Percentiles rank a stretch among this genome's conserved stretches.
These are phyloP conservation scores for Chaetorhynchus papuensis DNA, from an alignment of 2,113 vertebrate genomes.

Conservation along the genomic window DNA sequence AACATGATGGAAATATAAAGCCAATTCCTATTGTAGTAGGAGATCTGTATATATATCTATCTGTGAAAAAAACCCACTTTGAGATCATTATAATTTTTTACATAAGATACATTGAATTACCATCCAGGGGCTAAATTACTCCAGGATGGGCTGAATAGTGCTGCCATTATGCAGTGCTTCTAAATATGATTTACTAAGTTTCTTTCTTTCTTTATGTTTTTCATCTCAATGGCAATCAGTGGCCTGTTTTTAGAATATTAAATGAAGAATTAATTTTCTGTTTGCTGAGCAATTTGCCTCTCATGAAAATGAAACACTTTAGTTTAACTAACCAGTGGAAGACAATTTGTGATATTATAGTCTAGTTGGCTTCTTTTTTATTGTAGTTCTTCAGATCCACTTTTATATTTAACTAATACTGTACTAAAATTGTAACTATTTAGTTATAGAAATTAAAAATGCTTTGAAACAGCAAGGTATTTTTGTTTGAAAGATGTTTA, in stretches of 20 bases:
- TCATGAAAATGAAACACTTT: not conserved
- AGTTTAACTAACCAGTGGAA: not conserved
- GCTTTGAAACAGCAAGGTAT: not conserved
- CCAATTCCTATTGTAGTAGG: not conserved
- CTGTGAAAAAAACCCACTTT: not conserved
- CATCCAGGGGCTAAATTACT: not conserved
- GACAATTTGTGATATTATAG: not conserved
- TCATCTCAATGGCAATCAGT: not conserved
- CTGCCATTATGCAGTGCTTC: not conserved
- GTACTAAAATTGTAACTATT: not conserved
- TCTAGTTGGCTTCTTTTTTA: not conserved
- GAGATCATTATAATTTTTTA: not conserved
- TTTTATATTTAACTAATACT: not conserved
- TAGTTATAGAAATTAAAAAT: not conserved
- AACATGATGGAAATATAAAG: not conserved
- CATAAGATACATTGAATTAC: not conserved
- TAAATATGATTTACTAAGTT: not conserved
- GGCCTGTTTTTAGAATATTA: not conserved
- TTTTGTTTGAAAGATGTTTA: not conserved
- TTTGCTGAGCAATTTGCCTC: not conserved
- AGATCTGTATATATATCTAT: not conserved
- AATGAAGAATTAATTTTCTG: not conserved
- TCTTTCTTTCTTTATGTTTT: not conserved
- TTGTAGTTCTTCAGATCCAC: not conserved
- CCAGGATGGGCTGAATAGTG: not conserved